Percentiles rank a stretch among this genome's conserved stretches.
phyloP scores from a whole-genome alignment of 2,888 invertebrate genomes.

The Scaptodrosophila latifasciaeformis region DNA sequence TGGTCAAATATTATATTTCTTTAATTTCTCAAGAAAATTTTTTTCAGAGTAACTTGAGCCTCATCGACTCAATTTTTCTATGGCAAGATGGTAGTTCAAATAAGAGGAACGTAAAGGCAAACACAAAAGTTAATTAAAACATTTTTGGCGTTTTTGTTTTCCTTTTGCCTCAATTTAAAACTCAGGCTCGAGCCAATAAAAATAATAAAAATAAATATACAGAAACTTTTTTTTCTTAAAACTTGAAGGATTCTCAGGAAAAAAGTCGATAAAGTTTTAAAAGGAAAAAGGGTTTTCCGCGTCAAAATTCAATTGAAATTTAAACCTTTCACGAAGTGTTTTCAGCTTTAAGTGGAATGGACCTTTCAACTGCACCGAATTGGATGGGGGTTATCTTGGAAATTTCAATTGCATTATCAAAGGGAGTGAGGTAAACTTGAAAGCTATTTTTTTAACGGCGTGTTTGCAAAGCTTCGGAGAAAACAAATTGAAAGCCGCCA shows the following conservation, averaged over 20 bases:
- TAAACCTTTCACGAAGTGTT: slow-evolving; percentile 5
- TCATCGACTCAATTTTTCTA: too few species aligned
- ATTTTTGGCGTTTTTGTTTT: slow-evolving; percentile 27
- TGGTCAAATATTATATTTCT: too few species aligned
- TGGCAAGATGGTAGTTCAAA: too few species aligned
- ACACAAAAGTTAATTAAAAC: slow-evolving; percentile 66
- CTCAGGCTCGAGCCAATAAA: neutral
- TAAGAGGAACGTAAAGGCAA: slow-evolving; percentile 24
- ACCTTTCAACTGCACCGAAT: too few species aligned
- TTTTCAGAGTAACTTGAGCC: too few species aligned
- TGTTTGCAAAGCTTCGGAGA: slow-evolving; percentile 3
- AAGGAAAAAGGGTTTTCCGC: slow-evolving; percentile 8
- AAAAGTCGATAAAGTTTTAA: slow-evolving; percentile 3
- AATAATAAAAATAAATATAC: neutral
- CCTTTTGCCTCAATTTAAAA: too few species aligned
- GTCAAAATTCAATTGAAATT: neutral
- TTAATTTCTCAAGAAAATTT: too few species aligned
- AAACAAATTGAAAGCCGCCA: slow-evolving; percentile 24
- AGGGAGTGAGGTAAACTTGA: neutral
- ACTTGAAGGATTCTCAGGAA: slow-evolving; percentile 13
- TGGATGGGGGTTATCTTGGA: neutral
- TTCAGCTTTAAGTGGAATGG: neutral
- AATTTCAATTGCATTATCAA: neutral
- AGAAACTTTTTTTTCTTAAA: neutral
- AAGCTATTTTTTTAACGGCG: neutral